Base-by-base conservation (phyloP, 2,888 invertebrate genomes). In the Linyphia triangularis region DNA sequence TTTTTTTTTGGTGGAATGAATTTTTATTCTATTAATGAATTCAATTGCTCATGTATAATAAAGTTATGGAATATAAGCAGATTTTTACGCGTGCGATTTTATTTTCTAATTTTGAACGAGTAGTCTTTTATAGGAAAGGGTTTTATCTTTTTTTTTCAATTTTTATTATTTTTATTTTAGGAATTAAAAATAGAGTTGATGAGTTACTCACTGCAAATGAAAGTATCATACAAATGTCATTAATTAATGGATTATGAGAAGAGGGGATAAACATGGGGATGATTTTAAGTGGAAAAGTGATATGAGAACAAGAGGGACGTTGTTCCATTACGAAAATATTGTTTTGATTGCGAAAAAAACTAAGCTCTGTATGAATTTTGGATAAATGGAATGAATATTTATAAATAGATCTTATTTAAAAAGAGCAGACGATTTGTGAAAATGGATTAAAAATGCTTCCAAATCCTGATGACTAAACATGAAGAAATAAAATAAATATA, bases 21-120 rank as follows among this genome's bases (percentile, higher is more conserved):
- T 79, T 86, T 85, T 86, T 86, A 73, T 88, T 82, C 82, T 77
- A 83, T 88, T 88, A 88, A 88, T 88, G 61, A 88, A 77, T 69
- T 88, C 88, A 88, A 82, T 88, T 82, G 82, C 82, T 88, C 77
- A 82, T 83, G 88, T 75, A 88, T 88, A 82, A 88, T 88, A 70
- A 88, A 82, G 88, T 88, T 88, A 88, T 77, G 77, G 88, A 75
- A 83, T 77, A 70, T 77, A 75, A 81, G 81, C 65, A 73, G 59
- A 86, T 67, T 75, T 86, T 81, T 86, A 86, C 67, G 81, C 85
- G 72, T 37, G 43, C 73, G 33, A 30, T 59, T 70, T 70, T 70
- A 70, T 83, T 83, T 70, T 70, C 22, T 51, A 51, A 51, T 61
- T 37, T 63, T 73, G 59, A 65, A 43, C 69, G 61, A 16, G 30